Conservation (phyloP, 1,140 invertebrate species). For the Drosophila guanche region DNA sequence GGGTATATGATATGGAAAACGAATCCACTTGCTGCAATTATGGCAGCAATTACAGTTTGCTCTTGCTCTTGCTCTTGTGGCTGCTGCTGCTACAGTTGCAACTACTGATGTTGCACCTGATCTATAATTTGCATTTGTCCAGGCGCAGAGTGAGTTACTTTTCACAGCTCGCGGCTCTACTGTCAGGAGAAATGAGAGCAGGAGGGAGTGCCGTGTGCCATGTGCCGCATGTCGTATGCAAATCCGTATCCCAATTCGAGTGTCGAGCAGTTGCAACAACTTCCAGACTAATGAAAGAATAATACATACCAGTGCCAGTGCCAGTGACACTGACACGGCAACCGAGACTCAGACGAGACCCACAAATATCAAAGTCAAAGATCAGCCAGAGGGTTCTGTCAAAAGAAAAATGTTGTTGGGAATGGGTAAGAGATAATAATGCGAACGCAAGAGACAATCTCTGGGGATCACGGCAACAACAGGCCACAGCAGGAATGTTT, state of each 20-base stretch:
- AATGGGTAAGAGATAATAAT: background rate
- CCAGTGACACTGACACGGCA: conserved; percentile 65
- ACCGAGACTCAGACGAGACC: conserved; percentile 26
- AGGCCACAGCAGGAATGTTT: no score
- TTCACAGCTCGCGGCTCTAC: conserved; percentile 75
- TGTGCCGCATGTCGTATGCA: conserved; percentile 20
- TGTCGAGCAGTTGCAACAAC: conserved; percentile 52
- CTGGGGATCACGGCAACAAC: no score
- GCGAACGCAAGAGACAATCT: background rate
- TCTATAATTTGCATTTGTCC: conserved; percentile 74
- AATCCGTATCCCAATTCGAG: conserved; percentile 25
- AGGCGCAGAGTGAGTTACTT: conserved; percentile 63
- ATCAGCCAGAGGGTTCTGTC: conserved; percentile 39
- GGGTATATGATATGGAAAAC: conserved; percentile 69
- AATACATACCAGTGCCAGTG: conserved; percentile 39
- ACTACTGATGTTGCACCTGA: conserved; percentile 55
- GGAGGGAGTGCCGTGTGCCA: conserved; percentile 30
- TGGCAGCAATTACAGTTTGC: conserved; percentile 73
- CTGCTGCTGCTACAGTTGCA: conserved; percentile 34
- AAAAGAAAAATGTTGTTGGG: conserved; percentile 19
- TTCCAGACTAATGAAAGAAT: conserved; percentile 73
- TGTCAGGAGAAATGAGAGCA: conserved; percentile 52
- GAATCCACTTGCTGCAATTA: conserved; percentile 78
- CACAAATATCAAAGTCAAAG: conserved; percentile 35
- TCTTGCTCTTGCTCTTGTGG: conserved; percentile 38